Base-by-base conservation (phyloP, 2,888 invertebrate genomes). In the Leucophora obtusa region DNA sequence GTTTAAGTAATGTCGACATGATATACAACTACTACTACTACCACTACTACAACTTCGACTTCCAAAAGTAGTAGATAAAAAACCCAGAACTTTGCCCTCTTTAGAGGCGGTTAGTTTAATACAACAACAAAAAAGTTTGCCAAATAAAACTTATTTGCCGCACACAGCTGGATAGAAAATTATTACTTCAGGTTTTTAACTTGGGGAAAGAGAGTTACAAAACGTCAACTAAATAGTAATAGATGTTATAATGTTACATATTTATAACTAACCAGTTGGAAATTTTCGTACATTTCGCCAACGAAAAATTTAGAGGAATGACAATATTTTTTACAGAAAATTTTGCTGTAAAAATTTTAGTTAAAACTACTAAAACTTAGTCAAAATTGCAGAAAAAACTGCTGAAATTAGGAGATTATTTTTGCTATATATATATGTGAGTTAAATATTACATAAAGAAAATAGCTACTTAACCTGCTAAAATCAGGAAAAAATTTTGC, bases 141-240 rank as follows among this genome's bases (percentile, higher is more conserved):
- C 5, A 73, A 76, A 77, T 54, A 73, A 77, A 81, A 77, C 73
- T 77, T 63, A 35, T 60, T 73, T 70, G 51, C 38, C 50, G 58
- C 66, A 69, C 70, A 47, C 72, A 73, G 76, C 69, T 76, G 65
- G 68, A 65, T 68, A 65, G 15, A 63, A 79, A 66, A 54, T 53
- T 77, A 77, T 59, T 71, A 66, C 53, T 71, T 65, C 21, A 59
- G 43, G 53, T 65, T 60, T 28, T 53, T 47, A 24, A 47, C 58
- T 77, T 43, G 59, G 59, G 28, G 28, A 21, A 59, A 33, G 59
- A 65, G 35, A 66, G 59, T 65, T 35, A 66, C 59, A 77, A 77
- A 66, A 77, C 38, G 66, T 66, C 77, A 77, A 71, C 77, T 77
- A 71, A 77, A 77, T 77, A 71, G 77, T 59, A 71, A 60, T 71